Percentiles rank a stretch among this genome's conserved stretches.
Evolutionary conservation across 2,797 vertebrate genomes (phyloP).

Genomic region (Chelidonichthys spinosus): DNA sequence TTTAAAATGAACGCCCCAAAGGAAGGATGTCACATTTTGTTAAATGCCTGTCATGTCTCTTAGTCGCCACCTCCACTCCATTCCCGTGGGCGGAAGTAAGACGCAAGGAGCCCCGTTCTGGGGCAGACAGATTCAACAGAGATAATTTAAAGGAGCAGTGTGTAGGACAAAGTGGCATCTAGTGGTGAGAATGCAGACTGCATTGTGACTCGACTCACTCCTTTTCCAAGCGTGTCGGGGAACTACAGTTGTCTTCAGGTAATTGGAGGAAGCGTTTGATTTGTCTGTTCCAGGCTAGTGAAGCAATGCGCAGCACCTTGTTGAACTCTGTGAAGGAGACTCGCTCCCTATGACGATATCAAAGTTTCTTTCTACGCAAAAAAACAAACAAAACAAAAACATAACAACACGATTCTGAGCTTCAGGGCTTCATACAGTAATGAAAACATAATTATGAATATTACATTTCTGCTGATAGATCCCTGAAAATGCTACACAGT

Average conservation of each 20-base stretch:
- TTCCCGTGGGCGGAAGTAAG: no score
- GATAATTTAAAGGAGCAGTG: no score
- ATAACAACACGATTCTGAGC: not conserved
- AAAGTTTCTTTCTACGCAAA: not conserved
- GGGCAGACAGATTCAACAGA: no score
- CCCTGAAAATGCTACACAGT: not conserved
- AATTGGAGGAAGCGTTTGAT: not conserved
- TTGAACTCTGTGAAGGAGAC: not conserved
- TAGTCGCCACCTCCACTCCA: no score
- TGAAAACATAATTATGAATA: not conserved
- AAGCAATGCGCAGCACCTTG: not conserved
- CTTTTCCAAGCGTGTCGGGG: not conserved
- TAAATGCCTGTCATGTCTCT: no score
- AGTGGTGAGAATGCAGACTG: not conserved
- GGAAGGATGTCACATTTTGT: no score
- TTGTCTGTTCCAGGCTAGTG: not conserved
- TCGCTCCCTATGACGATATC: not conserved
- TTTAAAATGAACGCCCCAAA: no score
- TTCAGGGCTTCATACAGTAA: not conserved
- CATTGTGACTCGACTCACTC: not conserved
- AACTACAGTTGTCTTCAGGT: not conserved
- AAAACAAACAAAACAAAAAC: no score
- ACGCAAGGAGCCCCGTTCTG: no score
- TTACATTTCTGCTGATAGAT: not conserved
- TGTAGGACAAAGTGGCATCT: not conserved